A percentile compares a stretch with the other conserved stretches of the same genome.
Conservation (phyloP, 1,140 invertebrate species). For the Polypedilum vanderplanki region DNA sequence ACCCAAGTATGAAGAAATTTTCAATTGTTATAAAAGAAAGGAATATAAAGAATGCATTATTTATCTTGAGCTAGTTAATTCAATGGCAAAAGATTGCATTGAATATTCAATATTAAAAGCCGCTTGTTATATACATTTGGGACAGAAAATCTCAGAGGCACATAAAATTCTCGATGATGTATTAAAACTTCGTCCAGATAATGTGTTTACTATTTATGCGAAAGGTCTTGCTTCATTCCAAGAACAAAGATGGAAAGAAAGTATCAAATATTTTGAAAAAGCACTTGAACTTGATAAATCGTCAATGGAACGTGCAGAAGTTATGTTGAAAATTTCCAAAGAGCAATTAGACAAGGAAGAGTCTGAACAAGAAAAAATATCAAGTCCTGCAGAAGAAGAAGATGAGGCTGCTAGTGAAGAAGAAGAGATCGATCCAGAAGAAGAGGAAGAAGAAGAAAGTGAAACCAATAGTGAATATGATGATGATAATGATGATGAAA, state of each 20-base stretch:
- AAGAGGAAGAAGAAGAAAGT: neutral
- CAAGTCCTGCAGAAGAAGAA: too few species aligned
- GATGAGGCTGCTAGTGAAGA: too few species aligned
- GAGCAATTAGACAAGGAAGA: neutral
- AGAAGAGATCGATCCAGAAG: too few species aligned
- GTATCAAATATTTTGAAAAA: constrained; percentile 11
- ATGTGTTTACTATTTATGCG: neutral
- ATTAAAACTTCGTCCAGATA: neutral
- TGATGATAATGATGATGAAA: neutral
- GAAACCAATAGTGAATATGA: neutral
- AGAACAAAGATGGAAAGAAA: neutral
- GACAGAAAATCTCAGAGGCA: neutral
- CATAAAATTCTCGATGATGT: neutral
- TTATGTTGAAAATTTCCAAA: neutral
- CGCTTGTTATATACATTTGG: neutral
- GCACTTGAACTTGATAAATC: neutral
- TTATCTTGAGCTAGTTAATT: neutral
- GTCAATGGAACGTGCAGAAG: neutral
- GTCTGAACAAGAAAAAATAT: too few species aligned
- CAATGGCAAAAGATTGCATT: neutral
- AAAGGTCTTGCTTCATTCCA: neutral
- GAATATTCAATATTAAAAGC: neutral
- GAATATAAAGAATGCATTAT: neutral
- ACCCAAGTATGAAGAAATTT: neutral
- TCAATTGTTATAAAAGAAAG: neutral